Base-by-base conservation (phyloP, 23 tunicate genomes). In the Halocynthia aurantium region DNA sequence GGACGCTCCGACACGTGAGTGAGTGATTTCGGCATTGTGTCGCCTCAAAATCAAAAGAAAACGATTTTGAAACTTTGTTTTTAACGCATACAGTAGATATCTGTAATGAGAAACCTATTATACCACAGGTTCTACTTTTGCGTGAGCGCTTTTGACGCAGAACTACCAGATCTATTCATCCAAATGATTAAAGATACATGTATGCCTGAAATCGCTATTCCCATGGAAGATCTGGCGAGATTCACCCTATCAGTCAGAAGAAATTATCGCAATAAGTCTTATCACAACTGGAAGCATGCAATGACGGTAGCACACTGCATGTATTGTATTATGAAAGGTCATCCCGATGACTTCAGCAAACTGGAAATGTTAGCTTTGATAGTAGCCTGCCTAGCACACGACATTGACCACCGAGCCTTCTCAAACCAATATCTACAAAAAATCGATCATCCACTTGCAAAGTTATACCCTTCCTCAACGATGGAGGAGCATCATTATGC, bases 281-380 rank as follows among this genome's bases (percentile, higher is more conserved):
- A 90, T 55, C 96, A 90, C 80, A 90, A 90, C 61, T 90, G 89
- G 89, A 78, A 76, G 40, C 96, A 90, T 75, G 96, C 96, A 11
- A 70, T 84, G 82, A 90, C 96, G 7, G 89, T 90, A 11, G 63
- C 90, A 10, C 96, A 90, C 70, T 53, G 76, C 60, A 90, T 90
- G 96, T 90, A 80, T 70, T 90, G 89, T 75, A 67, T 90, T 9
- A 9, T 90, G 76, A 70, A 67, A 31, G 63, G 86, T 49, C 70
- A 80, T 54, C 6, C 53, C 22, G 87, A 84, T 15, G 10, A 84
- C 6, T 90, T 90, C 57, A 44, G 76, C 61, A 66, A 51, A 8
- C 54, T 90, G 6, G 96, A 90, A 52, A 51, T 80, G 31, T 54
- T 90, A 20, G 60, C 82, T 6, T 61, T 90, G 13, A 52, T 90